Conservation (phyloP, 1,140 invertebrate species). For the Bradysia coprophila region DNA sequence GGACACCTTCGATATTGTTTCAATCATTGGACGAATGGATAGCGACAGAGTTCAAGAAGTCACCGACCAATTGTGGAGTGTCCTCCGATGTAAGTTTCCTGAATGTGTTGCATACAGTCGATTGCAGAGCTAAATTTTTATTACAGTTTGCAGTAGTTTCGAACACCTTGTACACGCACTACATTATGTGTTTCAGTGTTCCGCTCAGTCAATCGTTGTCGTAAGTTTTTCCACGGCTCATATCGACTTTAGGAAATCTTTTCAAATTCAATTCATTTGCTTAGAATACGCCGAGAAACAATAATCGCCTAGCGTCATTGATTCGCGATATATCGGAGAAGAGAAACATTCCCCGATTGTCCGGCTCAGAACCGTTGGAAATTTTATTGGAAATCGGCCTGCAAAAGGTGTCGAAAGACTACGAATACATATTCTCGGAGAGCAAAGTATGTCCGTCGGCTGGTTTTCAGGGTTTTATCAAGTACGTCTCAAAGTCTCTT, state of each 20-base stretch:
- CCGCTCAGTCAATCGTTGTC: slow-evolving; percentile 19
- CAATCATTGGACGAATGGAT: slow-evolving; percentile 13
- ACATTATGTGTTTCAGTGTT: slow-evolving; percentile 18
- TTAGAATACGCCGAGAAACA: slow-evolving; percentile 20
- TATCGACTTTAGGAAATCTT: neutral
- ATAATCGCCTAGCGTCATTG: slow-evolving; percentile 20
- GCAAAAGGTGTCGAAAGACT: slow-evolving; percentile 20
- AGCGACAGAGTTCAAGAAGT: slow-evolving; percentile 12
- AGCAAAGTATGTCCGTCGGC: slow-evolving; percentile 17
- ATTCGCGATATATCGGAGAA: slow-evolving; percentile 19
- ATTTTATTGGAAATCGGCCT: slow-evolving; percentile 21
- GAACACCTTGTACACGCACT: slow-evolving; percentile 18
- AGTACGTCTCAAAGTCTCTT: too few relatives aligned
- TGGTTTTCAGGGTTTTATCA: slow-evolving; percentile 5
- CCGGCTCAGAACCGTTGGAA: slow-evolving; percentile 19
- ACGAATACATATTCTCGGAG: slow-evolving; percentile 19
- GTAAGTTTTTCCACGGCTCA: slow-evolving; percentile 7
- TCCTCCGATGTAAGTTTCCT: slow-evolving; percentile 11
- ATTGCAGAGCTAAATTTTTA: neutral
- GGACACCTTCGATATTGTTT: slow-evolving; percentile 13
- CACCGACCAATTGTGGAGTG: slow-evolving; percentile 21
- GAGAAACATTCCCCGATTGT: slow-evolving; percentile 18
- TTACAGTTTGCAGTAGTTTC: slow-evolving; percentile 12
- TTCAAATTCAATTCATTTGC: slow-evolving; percentile 2
- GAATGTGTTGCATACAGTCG: neutral